Evolutionary conservation across 35 echinoderm and acorn worm species (phyloP), one percentile per base, ranked within the genome.

Genomic region (Stichopus chloronotus): DNA sequence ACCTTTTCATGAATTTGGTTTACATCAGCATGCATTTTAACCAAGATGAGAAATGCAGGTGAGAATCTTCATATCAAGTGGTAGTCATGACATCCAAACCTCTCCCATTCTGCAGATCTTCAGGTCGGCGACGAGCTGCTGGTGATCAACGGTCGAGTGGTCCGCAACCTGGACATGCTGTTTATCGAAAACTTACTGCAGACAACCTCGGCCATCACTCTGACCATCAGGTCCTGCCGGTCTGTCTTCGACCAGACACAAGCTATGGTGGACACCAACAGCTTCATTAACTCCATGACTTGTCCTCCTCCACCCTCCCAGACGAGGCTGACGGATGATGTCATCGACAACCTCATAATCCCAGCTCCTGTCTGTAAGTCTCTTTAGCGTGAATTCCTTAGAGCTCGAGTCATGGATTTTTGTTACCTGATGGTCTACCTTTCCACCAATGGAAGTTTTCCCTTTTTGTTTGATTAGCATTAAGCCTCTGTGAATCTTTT

Each of bases 121-220:
- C 97, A 99, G 81, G 90, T 96, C 61, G 95, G 97, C 10, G 97
- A 99, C 71, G 97, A 99, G 68, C 87, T 99, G 11, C 85, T 99
- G 52, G 95, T 96, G 55, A 96, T 96, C 83, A 92, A 99, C 56
- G 95, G 97, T 20, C 87, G 92, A 9, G 97, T 99, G 13, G 95
- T 99, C 13, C 95, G 97, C 58, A 94, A 99, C 68, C 92, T 96
- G 16, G 97, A 99, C 85, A 99, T 99, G 97, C 88, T 96, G 2
- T 99, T 83, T 92, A 99, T 99, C 59, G 95, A 99, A 79, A 96
- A 99, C 80, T 88, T 99, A 2, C 82, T 99, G 1, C 89, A 92
- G 53, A 95, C 91, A 17, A 78, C 61, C 58, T 78, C 91, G n/a
- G 55, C 92, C 5, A 59, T 99, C 88, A 99, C 95, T 12, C 90